Percentiles rank a stretch among this genome's conserved stretches.
Conservation (phyloP, 2,888 invertebrate genomes). For the Saturnia pavonia region DNA sequence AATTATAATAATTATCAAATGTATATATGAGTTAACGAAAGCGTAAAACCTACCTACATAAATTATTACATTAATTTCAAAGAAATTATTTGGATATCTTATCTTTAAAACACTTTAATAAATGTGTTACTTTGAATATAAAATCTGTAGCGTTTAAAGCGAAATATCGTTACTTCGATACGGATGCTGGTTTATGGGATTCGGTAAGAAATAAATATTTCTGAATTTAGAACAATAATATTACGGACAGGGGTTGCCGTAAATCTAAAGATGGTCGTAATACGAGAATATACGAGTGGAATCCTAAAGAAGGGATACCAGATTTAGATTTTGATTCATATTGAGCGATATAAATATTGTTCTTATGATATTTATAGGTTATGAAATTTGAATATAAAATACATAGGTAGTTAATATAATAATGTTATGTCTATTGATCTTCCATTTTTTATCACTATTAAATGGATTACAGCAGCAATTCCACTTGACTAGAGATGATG, state of each 20-base stretch:
- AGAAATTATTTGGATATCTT: background rate
- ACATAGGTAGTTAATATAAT: background rate
- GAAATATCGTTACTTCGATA: conserved; percentile 7
- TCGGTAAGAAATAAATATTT: conserved; percentile 68
- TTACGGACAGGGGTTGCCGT: conserved; percentile 74
- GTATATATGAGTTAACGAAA: too few relatives aligned
- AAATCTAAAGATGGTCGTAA: conserved; percentile 78
- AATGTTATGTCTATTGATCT: too few relatives aligned
- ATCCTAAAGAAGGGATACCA: conserved; percentile 73
- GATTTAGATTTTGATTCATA: conserved; percentile 52
- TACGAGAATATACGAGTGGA: conserved; percentile 71
- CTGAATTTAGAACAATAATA: conserved; percentile 78
- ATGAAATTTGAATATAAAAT: conserved; percentile 2
- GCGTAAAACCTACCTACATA: too few relatives aligned
- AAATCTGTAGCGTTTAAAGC: background rate
- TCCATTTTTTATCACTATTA: too few relatives aligned
- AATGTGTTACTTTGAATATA: background rate
- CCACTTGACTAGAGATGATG: too few relatives aligned
- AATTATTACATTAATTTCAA: background rate
- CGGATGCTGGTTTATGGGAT: conserved; percentile 39
- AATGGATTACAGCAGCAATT: too few relatives aligned
- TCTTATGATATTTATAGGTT: conserved; percentile 33
- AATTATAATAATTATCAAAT: too few relatives aligned
- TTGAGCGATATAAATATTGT: conserved; percentile 57
- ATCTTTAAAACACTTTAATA: background rate